Evolutionary conservation across 64 coral and sea anemone species (phyloP), one percentile per base, ranked within the genome.

Genomic region (Montipora efflorescens): DNA sequence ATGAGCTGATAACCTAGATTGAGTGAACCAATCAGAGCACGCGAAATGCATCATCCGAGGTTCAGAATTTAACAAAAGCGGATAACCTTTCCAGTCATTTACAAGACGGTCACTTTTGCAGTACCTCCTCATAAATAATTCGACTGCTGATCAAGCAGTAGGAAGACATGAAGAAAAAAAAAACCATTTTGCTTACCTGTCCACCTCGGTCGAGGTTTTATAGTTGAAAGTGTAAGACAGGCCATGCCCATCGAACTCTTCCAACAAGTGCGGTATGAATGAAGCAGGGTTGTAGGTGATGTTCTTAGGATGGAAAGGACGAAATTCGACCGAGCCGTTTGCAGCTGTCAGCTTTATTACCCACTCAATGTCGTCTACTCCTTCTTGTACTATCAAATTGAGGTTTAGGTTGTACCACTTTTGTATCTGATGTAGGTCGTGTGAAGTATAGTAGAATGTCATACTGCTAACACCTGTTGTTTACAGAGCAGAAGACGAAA

Each of bases 201-300:
- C 88, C 3, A 90, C 75, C 58, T 90, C 88, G 19, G 43, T 10
- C 8, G 88, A 90, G 14, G 88, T 79, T 9, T 90, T 79, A 28
- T 78, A 90, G 53, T 90, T 79, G 28, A 90, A 90, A 12, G 88
- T 90, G 45, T 90, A 90, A 6, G 88, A 90, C 74, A 90, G 75
- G 9, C 88, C 88, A 68, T 67, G 88, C 43, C 88, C 88, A 67
- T 90, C 88, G 78, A 90, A 90, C 58, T 90, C 88, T 47, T 90
- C 75, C 44, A 79, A 51, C 19, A 90, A 64, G n/a, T 90, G 88
- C 3, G 88, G 55, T 46, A 90, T 90, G 44, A 90, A 66, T 14
- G 75, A 90, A 21, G 88, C 88, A 4, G 88, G 88, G 88, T 90
- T 90, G 19, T 50, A 5, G 15, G 75, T 69, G 0, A 67, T 90